Percentiles rank a stretch among this genome's conserved stretches.
Conservation (phyloP, 2,888 invertebrate species). For the Phyllotreta striolata region DNA sequence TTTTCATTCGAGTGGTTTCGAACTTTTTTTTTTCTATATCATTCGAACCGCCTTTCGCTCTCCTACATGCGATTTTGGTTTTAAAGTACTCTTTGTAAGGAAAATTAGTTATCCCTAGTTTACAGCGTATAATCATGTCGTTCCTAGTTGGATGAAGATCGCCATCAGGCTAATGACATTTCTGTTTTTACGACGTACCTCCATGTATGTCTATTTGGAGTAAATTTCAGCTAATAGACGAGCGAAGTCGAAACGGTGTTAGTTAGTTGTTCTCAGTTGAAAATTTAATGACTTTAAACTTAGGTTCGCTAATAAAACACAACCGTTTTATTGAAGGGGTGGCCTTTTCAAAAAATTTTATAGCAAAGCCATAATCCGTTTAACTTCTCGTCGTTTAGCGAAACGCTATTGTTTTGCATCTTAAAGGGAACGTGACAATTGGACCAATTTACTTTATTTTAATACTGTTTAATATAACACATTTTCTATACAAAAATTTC, state of each 20-base stretch:
- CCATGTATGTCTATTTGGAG: conserved; percentile 27
- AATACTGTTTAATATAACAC: not conserved
- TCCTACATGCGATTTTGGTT: not conserved
- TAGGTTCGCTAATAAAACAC: conserved; percentile 32
- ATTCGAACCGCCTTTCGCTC: no score
- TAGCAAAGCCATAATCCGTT: conserved; percentile 46
- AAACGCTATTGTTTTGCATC: conserved; percentile 45
- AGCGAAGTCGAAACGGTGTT: conserved; percentile 23
- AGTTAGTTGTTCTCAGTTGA: conserved; percentile 33
- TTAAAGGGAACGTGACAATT: conserved; percentile 12
- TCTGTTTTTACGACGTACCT: conserved; percentile 26
- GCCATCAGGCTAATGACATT: conserved; percentile 21
- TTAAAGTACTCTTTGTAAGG: not conserved
- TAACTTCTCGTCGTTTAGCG: conserved; percentile 47
- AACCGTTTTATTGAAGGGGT: conserved; percentile 35
- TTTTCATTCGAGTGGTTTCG: no score
- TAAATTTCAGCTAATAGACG: conserved; percentile 30
- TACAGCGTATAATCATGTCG: not conserved
- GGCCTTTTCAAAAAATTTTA: conserved; percentile 43
- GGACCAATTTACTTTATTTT: not conserved
- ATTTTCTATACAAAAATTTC: not conserved
- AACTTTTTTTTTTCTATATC: no score
- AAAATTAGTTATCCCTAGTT: conserved; percentile 8
- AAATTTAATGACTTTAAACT: conserved; percentile 31
- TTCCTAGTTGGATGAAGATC: conserved; percentile 7